These are phyloP conservation scores for Anas bernieri DNA, from an alignment of 2,797 vertebrate species.

Conservation along the genomic window DNA sequence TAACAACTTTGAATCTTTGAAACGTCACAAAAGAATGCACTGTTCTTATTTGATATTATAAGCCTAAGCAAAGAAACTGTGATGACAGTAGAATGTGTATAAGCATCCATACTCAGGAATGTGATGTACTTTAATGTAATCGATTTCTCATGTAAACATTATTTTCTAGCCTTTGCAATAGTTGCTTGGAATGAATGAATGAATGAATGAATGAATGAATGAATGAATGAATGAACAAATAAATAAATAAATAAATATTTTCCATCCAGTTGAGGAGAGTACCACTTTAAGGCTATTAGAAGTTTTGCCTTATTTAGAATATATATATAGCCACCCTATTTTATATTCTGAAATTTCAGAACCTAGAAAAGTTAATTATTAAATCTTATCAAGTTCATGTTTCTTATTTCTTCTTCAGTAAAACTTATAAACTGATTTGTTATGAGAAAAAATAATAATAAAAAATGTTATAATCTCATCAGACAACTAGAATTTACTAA, in stretches of 20 bases:
- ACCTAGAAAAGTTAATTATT: not conserved
- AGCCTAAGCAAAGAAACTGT: not conserved
- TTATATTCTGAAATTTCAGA: not conserved
- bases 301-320: not conserved
- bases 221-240: not conserved
- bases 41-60: not conserved
- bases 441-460: not conserved
- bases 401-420: not conserved
- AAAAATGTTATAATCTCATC: not conserved
- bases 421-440: not conserved
- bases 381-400: not conserved
- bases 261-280: not conserved
- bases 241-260: not conserved
- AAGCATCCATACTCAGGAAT: not conserved
- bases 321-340: not conserved
- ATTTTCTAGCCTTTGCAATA: not conserved
- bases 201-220: not conserved
- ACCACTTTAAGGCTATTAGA: not conserved
- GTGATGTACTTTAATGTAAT: not conserved
- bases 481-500: not conserved
- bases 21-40: not conserved
- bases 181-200: not conserved
- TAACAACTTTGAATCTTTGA: not conserved
- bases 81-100: not conserved
- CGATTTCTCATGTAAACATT: not conserved